Base-by-base conservation (phyloP, 2,797 vertebrate species). In the Cirrhinus mrigala region DNA sequence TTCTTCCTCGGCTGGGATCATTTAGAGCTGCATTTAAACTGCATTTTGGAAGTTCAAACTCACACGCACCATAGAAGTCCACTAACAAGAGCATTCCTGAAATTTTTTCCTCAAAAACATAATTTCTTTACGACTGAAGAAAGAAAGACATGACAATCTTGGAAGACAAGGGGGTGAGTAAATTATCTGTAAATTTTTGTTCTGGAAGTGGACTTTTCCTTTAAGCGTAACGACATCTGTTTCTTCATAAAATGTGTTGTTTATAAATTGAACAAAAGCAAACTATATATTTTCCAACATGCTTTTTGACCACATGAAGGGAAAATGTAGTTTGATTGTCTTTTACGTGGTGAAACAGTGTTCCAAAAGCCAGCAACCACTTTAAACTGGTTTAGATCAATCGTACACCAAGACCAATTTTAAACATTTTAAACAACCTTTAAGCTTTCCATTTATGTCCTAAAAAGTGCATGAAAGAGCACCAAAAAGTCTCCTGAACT, bases 401-500 rank as follows among this genome's bases (percentile, higher is more conserved):
- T 20, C 22, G 29, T n/a, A 37, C 0, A 79, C 10, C 11, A 66
- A 3, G 29, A 3, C 4, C 58, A 46, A 48, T 68, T 33, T 37
- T 69, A n/a, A 24, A 52, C 11, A 60, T n/a, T n/a, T n/a, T n/a
- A n/a, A n/a, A n/a, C n/a, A n/a, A 52, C 58, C 20, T 24, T 70
- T 29, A 24, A 40, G 11, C 3, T 56, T 70, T 20, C 1, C 18
- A 56, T 11, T 33, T 18, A 37, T 37, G 33, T 18, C 27, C 33
- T 73, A 7, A 60, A n/a, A 74, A 33, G 15, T 54, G 3, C 29
- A 58, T 3, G 54, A 44, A 64, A 27, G n/a, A 52, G 27, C 40
- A 75, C 15, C 20, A 83, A 75, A 81, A 62, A 60, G 37, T 75
- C 7, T 64, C 22, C 56, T 56, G 22, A 66, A 52, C 44, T 12